Percentiles rank a stretch among this genome's conserved stretches.
Evolutionary conservation across 2,888 invertebrate genomes (phyloP).

Genomic region (Acleris cristana): DNA sequence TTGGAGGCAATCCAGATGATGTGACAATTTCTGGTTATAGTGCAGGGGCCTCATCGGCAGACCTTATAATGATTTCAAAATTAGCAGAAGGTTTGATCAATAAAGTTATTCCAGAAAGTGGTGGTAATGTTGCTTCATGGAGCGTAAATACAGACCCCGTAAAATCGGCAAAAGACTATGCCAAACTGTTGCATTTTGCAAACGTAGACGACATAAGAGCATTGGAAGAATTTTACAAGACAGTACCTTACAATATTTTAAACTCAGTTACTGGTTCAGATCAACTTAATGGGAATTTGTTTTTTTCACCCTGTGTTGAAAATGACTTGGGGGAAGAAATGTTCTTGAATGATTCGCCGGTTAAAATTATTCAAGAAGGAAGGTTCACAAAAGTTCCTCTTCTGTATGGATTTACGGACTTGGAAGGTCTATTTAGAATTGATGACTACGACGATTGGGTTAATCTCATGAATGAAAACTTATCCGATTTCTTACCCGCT

Average conservation of each 20-base stretch:
- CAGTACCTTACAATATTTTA: not conserved
- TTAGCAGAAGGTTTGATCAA: not conserved
- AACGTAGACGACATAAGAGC: not conserved
- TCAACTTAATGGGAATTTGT: not conserved
- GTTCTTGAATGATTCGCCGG: conserved; percentile 24
- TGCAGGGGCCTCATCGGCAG: not conserved
- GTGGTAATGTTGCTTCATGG: conserved; percentile 4
- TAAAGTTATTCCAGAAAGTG: conserved; percentile 15
- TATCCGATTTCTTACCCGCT: conserved; percentile 29
- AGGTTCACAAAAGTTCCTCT: conserved; percentile 26
- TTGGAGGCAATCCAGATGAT: conserved; percentile 9
- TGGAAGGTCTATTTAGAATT: conserved; percentile 35
- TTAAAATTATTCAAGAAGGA: conserved; percentile 25
- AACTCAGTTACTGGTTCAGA: not conserved
- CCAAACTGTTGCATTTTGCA: conserved; percentile 7
- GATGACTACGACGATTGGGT: conserved; percentile 23
- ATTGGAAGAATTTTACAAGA: conserved; percentile 10
- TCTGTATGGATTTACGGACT: conserved; percentile 24
- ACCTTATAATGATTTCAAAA: conserved; percentile 4
- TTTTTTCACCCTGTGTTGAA: conserved; percentile 4
- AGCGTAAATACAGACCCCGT: not conserved
- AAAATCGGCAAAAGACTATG: not conserved
- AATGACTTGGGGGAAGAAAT: too few species aligned
- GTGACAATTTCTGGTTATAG: not conserved
- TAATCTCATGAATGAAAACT: conserved; percentile 33